Evolutionary conservation across 2,113 vertebrate species (phyloP).

Genomic region (Charina bottae): DNA sequence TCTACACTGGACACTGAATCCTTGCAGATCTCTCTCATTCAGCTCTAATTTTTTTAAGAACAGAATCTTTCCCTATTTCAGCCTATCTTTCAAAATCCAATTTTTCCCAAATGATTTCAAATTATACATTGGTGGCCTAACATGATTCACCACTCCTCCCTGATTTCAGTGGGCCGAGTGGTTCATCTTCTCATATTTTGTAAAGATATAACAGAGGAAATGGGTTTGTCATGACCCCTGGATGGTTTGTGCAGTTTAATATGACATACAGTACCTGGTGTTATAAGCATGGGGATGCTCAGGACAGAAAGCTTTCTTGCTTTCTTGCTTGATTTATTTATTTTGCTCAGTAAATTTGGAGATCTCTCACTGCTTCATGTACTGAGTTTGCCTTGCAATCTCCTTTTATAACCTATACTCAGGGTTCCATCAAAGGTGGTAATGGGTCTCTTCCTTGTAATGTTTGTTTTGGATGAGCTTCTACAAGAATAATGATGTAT

Average conservation of each 20-base stretch:
- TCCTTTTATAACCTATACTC: background rate
- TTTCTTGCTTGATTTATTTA: background rate
- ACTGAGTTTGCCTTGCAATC: background rate
- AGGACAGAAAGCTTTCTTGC: background rate
- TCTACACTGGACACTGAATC: too few species aligned
- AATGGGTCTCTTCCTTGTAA: conserved; percentile 9
- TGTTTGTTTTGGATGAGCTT: conserved; percentile 11
- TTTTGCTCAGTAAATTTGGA: conserved; percentile 31
- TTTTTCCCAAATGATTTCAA: background rate
- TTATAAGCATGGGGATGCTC: background rate
- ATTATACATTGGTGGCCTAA: background rate
- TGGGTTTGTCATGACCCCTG: background rate
- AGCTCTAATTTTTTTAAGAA: background rate
- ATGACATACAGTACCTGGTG: conserved; percentile 11
- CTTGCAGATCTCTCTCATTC: background rate
- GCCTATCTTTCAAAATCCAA: background rate
- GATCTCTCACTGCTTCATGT: conserved; percentile 36
- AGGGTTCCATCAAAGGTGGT: background rate
- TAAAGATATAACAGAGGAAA: background rate
- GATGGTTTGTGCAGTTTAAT: conserved; percentile 14
- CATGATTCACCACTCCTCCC: background rate
- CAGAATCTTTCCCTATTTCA: background rate
- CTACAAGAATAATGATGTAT: conserved; percentile 32
- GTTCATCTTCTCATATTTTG: background rate
- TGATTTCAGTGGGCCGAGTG: background rate